Conservation (phyloP, 2,888 invertebrate genomes). For the Caenorhabditis sinica region DNA sequence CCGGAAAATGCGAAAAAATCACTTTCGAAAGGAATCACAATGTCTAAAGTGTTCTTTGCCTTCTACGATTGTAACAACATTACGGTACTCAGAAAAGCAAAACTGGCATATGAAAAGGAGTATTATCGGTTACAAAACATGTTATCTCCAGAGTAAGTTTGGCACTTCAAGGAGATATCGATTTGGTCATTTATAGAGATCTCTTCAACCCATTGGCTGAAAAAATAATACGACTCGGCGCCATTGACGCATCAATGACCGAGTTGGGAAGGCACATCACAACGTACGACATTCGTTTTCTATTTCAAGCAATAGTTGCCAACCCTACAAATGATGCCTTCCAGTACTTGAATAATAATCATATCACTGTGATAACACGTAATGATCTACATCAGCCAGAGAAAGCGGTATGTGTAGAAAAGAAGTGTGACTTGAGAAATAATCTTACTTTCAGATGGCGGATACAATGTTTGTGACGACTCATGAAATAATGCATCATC, state of each 20-base stretch:
- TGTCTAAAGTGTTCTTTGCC: conserved; percentile 44
- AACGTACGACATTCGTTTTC: conserved; percentile 42
- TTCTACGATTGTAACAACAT: conserved; percentile 61
- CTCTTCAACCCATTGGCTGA: conserved; percentile 17
- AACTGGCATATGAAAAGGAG: conserved; percentile 44
- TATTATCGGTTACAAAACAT: conserved; percentile 38
- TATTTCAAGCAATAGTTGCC: conserved; percentile 60
- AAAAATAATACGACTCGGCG: conserved; percentile 42
- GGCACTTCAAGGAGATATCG: not conserved
- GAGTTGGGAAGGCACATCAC: conserved; percentile 17
- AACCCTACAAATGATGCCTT: conserved; percentile 60
- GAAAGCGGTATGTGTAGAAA: conserved; percentile 43
- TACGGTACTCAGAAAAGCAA: conserved; percentile 27
- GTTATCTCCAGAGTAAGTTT: conserved; percentile 24
- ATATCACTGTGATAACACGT: conserved; percentile 58
- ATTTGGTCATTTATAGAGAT: conserved; percentile 10
- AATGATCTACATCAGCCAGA: conserved; percentile 54
- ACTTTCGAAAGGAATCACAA: conserved; percentile 10
- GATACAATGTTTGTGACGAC: conserved; percentile 59
- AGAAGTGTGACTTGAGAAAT: not conserved
- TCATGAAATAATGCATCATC: conserved; percentile 55
- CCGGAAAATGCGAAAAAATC: not conserved
- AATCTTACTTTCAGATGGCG: conserved; percentile 25
- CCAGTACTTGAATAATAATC: conserved; percentile 52
- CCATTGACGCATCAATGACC: conserved; percentile 47